Evolutionary conservation across 2,888 invertebrate genomes (phyloP), one percentile per base, ranked within the genome.

Genomic region (Asteroscopus sphinx): DNA sequence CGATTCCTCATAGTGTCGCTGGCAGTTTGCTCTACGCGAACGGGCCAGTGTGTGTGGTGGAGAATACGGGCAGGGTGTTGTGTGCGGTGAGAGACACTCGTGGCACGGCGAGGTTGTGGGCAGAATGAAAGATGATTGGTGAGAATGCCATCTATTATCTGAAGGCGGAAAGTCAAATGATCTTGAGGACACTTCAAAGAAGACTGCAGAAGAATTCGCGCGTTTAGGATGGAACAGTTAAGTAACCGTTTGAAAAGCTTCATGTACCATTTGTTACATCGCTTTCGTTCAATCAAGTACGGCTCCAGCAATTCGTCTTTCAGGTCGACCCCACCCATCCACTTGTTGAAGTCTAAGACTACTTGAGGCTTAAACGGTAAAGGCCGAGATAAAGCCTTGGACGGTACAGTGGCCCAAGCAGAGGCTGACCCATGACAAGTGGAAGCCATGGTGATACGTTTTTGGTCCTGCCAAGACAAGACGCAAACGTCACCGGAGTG

Each of bases 401-500:
- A 41, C 9, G 26, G 2, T 0, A 49, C 49, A 0, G 17, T 4
- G 3, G 49, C 2, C 25, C 32, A 40, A 8, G 3, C 49, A 15
- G 25, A 11, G 5, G 30, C 13, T 33, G 49, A 21, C 1, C 35
- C 49, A 35, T 51, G 49, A 25, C 60, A 75, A 4, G 77, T 75
- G 0, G 72, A 68, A 6, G 71, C 59, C 52, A 64, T 65, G 21
- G 33, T 54, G 1, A 69, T n/a, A 6, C 46, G 28, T 35, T 61
- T 60, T 7, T 53, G 57, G 40, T 75, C 73, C 16, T 65, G 55
- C 65, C 62, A 66, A 6, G 76, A 26, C 39, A 63, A 40, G n/a
- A 66, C 44, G 7, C 39, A 52, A 15, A 68, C 52, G 11, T 73
- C 72, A 0, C 72, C 69, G 0, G 66, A 66, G 33, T 72, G 72